phyloP scores from a whole-genome alignment of 2,113 vertebrate species.

The Panthera tigris region DNA sequence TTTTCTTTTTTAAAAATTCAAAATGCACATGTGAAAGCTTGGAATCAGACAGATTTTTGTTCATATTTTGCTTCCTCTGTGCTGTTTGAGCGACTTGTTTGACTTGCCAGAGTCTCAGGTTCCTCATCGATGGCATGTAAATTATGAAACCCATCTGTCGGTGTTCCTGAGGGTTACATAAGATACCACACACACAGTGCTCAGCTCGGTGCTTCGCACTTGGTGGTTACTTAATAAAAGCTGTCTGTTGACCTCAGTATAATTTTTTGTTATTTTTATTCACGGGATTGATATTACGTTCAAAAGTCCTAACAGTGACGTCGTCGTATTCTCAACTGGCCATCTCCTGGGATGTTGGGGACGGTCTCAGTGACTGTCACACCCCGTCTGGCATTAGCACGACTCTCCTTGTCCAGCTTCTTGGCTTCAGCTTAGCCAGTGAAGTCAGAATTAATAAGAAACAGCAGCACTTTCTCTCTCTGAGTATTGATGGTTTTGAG shows the following conservation, averaged over 20 bases:
- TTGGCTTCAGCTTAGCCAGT: neutral
- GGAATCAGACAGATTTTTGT: no score
- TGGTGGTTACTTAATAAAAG: neutral
- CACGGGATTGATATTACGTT: neutral
- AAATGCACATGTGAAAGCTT: accelerated
- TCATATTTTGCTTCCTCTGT: neutral
- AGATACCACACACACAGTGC: accelerated
- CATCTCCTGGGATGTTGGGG: accelerated
- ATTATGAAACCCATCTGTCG: accelerated
- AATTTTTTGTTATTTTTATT: neutral
- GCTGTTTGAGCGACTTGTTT: no score
- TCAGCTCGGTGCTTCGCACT: accelerated
- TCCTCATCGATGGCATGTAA: accelerated
- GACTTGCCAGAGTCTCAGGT: neutral
- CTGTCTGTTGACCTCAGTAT: neutral
- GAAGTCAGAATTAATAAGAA: slow-evolving; percentile 70
- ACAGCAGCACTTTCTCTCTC: neutral
- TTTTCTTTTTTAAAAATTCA: neutral
- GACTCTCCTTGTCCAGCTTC: neutral
- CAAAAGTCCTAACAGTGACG: neutral
- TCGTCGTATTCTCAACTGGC: accelerated
- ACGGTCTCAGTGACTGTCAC: neutral
- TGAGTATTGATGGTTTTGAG: slow-evolving; percentile 49
- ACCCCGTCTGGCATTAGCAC: neutral
- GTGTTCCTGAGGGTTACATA: accelerated